Evolutionary conservation across 2,797 vertebrate genomes (phyloP).

Genomic region (Coreius guichenoti): DNA sequence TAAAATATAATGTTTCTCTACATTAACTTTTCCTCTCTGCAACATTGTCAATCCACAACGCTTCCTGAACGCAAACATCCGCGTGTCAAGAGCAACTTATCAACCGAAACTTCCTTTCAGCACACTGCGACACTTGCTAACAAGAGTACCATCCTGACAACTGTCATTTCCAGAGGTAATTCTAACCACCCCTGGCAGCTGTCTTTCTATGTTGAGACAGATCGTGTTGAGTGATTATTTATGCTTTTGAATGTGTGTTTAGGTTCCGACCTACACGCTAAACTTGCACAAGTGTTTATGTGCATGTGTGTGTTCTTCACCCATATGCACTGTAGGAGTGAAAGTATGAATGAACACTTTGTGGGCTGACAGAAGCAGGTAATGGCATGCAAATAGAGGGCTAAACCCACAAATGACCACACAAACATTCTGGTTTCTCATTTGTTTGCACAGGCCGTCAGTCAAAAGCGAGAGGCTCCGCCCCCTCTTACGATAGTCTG

Average conservation of each 20-base stretch:
- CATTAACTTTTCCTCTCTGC: background rate
- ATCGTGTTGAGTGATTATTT: conserved; percentile 27
- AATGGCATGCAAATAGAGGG: conserved; percentile 79
- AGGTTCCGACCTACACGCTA: conserved; percentile 9
- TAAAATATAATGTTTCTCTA: background rate
- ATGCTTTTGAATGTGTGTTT: conserved; percentile 33
- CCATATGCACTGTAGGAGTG: conserved; percentile 49
- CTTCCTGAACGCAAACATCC: conserved; percentile 12
- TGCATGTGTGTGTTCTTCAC: conserved; percentile 51
- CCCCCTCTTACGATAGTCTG: conserved; percentile 35
- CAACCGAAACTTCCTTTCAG: conserved; percentile 50
- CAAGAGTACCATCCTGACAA: conserved; percentile 55
- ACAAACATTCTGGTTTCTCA: conserved; percentile 75
- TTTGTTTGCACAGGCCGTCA: conserved; percentile 59
- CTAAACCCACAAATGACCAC: conserved; percentile 77
- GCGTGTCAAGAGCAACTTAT: conserved; percentile 45
- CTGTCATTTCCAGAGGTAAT: conserved; percentile 55
- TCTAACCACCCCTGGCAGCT: conserved; percentile 47
- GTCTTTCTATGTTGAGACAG: conserved; percentile 26
- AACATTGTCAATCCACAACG: background rate
- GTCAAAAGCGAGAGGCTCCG: conserved; percentile 30
- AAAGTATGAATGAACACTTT: conserved; percentile 75
- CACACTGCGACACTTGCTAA: conserved; percentile 48
- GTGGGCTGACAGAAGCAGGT: conserved; percentile 68
- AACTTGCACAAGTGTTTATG: conserved; percentile 49